These are phyloP conservation scores for Pachymerium ferrugineum DNA, from an alignment of 2,888 invertebrate species.

Conservation along the genomic window DNA sequence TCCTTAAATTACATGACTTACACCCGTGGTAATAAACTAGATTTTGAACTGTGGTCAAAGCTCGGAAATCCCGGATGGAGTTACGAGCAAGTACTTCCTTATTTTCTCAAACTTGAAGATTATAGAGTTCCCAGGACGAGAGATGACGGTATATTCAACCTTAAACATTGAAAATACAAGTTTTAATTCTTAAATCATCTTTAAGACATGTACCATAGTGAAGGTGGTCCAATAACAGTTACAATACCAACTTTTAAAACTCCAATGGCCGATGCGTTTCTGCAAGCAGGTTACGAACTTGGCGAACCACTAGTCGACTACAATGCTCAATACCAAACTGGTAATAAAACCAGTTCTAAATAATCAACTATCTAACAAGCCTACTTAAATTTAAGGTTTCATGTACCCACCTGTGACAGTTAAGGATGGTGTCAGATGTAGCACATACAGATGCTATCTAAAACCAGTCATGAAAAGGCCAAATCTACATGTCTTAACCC, in stretches of 20 bases:
- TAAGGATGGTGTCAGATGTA: conserved; percentile 45
- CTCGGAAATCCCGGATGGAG: conserved; percentile 50
- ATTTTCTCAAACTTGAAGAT: conserved; percentile 49
- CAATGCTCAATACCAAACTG: conserved; percentile 39
- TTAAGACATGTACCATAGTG: conserved; percentile 37
- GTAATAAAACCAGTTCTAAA: conserved; percentile 34
- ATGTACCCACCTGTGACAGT: conserved; percentile 41
- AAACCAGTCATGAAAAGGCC: conserved; percentile 31
- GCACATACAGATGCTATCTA: conserved; percentile 39
- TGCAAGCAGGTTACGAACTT: conserved; percentile 38
- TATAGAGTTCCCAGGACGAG: conserved; percentile 43
- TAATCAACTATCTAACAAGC: too few relatives aligned
- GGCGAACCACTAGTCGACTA: conserved; percentile 40
- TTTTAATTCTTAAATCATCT: not conserved
- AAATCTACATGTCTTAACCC: conserved; percentile 29
- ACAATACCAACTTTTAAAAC: conserved; percentile 38
- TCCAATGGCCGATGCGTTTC: conserved; percentile 38
- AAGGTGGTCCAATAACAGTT: conserved; percentile 39
- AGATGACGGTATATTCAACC: conserved; percentile 35
- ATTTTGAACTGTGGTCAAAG: conserved; percentile 49
- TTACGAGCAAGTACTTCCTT: conserved; percentile 50
- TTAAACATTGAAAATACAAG: too few relatives aligned
- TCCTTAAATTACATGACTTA: conserved; percentile 52
- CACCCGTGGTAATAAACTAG: conserved; percentile 49
- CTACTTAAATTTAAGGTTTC: conserved; percentile 29